phyloP scores from a whole-genome alignment of 2,797 vertebrate genomes.

The Megaceryle alcyon region DNA sequence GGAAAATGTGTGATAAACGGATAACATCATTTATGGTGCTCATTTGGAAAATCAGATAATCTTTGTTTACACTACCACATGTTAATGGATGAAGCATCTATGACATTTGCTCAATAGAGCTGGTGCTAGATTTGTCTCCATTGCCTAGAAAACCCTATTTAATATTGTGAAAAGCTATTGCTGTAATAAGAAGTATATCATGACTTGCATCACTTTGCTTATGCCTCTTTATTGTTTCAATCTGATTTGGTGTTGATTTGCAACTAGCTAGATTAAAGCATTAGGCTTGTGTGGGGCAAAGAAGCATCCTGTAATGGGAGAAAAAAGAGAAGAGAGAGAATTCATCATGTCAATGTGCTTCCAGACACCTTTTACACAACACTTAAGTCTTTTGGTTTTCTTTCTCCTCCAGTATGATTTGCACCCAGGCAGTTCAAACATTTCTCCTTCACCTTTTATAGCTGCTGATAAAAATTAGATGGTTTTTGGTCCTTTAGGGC shows the following conservation, averaged over 20 bases:
- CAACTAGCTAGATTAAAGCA: conserved; percentile 10
- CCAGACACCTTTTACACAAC: neutral
- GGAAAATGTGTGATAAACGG: neutral
- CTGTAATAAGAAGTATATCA: conserved; percentile 15
- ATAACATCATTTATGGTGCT: neutral
- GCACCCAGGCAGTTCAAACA: neutral
- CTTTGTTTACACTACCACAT: neutral
- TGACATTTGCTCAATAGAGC: neutral
- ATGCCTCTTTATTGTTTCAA: neutral
- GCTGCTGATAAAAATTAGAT: conserved; percentile 39
- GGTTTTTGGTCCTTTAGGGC: conserved; percentile 27
- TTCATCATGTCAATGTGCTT: neutral
- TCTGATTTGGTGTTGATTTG: neutral
- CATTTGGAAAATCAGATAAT: conserved; percentile 2
- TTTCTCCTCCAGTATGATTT: conserved; percentile 8
- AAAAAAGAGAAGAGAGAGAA: neutral
- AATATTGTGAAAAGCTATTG: neutral
- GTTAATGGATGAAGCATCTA: neutral
- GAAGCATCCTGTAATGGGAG: neutral
- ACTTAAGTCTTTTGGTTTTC: neutral
- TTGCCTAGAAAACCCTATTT: conserved; percentile 44
- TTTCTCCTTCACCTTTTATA: neutral
- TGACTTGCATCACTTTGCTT: neutral
- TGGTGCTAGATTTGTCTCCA: conserved; percentile 10
- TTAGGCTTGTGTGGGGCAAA: neutral